Conservation (phyloP, 2,797 vertebrate species). For the Setipinna tenuifilis region DNA sequence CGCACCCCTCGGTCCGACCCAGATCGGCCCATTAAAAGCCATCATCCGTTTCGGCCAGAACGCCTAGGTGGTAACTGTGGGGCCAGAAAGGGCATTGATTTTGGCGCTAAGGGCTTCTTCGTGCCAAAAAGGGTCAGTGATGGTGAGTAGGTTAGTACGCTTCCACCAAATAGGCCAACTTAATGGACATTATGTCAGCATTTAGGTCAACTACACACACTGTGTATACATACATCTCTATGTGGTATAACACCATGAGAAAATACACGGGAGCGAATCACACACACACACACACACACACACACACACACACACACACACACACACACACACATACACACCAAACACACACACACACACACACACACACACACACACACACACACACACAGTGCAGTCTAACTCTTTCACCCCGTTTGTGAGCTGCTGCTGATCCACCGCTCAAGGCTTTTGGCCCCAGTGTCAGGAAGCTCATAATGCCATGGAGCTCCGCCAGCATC, state of each 20-base stretch:
- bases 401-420: not conserved
- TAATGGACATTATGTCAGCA: not conserved
- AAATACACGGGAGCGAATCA: too few relatives aligned
- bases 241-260: too few relatives aligned
- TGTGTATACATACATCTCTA: too few relatives aligned
- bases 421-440: not conserved
- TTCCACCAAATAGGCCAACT: not conserved
- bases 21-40: conserved; percentile 41
- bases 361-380: not conserved
- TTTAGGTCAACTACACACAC: not conserved
- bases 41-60: conserved; percentile 36
- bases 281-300: too few relatives aligned
- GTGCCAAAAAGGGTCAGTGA: not conserved
- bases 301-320: too few relatives aligned
- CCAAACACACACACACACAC: not conserved
- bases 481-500: conserved; percentile 55
- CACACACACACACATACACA: too few relatives aligned
- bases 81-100: not conserved
- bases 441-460: not conserved
- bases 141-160: not conserved
- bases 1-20: conserved; percentile 36
- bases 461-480: conserved; percentile 53
- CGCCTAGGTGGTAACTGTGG: not conserved
- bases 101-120: not conserved
- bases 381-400: not conserved